Evolutionary conservation across 2,113 vertebrate genomes (phyloP).

Genomic region (Aegypius monachus): DNA sequence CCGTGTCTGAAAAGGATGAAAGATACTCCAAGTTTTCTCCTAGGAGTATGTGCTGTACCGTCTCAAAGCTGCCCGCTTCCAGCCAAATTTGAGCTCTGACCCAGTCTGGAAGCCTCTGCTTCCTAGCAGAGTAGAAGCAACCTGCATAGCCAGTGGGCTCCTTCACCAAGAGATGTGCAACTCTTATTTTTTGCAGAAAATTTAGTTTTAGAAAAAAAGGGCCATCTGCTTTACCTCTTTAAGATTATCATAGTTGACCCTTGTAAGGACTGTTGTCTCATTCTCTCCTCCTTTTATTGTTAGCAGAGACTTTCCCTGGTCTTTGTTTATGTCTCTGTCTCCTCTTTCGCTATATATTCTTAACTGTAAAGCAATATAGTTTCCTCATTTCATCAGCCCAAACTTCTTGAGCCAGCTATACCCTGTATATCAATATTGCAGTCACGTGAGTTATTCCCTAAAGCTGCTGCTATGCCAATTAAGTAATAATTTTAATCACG

Average conservation of each 20-base stretch:
- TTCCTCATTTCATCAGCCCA: background rate
- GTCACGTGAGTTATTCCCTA: background rate
- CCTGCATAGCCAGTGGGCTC: background rate
- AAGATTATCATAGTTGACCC: background rate
- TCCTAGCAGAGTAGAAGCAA: background rate
- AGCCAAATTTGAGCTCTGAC: background rate
- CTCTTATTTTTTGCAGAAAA: background rate
- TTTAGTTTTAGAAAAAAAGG: background rate
- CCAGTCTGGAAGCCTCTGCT: background rate
- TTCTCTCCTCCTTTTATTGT: background rate
- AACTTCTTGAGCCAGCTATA: background rate
- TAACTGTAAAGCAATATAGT: background rate
- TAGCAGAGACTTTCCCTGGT: background rate
- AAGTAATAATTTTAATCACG: slow-evolving; percentile 15
- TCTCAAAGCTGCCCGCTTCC: background rate
- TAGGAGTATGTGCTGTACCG: background rate
- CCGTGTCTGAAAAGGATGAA: background rate
- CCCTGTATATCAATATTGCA: background rate
- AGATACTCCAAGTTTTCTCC: background rate
- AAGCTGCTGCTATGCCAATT: background rate
- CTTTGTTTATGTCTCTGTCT: background rate
- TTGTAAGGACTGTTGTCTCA: background rate
- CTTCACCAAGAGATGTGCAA: background rate
- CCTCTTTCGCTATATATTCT: background rate
- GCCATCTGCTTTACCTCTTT: background rate